Base-by-base conservation (phyloP, 1,140 invertebrate species). In the Zaprionus ghesquierei region DNA sequence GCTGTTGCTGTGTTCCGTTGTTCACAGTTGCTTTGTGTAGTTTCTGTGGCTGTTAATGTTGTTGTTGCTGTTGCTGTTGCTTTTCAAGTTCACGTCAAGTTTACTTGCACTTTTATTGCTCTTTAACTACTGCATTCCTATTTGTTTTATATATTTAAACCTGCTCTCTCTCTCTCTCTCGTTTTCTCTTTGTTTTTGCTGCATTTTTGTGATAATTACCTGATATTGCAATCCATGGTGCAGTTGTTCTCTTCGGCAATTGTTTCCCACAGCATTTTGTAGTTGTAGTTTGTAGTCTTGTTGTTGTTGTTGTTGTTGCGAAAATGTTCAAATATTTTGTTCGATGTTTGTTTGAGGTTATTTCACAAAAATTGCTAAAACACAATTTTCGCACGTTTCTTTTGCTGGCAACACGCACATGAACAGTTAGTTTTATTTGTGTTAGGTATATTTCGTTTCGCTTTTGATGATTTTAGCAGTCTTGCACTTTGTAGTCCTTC, bases 181-280 rank as follows among this genome's bases (percentile, higher is more conserved):
- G n/a, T n/a, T n/a, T n/a, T n/a, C n/a, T n/a, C n/a, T n/a, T n/a
- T n/a, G n/a, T n/a, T n/a, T n/a, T n/a, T n/a, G n/a, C n/a, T n/a
- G n/a, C n/a, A n/a, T n/a, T n/a, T n/a, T n/a, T n/a, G n/a, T 54
- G 58, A 69, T 87, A 91, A 74, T 91, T 91, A 91, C 90, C 90
- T 91, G 81, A 77, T 76, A 73, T 85, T 85, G 82, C 78, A 91
- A 73, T 91, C 90, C 90, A 91, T 91, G 44, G 50, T 69, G 79
- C 90, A 85, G 69, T 81, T 89, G 63, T 61, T 82, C 59, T 91
- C 90, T 72, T 91, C 90, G 54, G 61, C 69, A 62, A 91, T 91
- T 41, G 86, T 73, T 85, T 91, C 90, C 90, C 90, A 91, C 72
- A 90, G 51, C 90, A 91, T 91, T 85, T 91, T 91, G 81, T 51